phyloP scores from a whole-genome alignment of 2,797 vertebrate species.

The Gadopsis bispinosus region DNA sequence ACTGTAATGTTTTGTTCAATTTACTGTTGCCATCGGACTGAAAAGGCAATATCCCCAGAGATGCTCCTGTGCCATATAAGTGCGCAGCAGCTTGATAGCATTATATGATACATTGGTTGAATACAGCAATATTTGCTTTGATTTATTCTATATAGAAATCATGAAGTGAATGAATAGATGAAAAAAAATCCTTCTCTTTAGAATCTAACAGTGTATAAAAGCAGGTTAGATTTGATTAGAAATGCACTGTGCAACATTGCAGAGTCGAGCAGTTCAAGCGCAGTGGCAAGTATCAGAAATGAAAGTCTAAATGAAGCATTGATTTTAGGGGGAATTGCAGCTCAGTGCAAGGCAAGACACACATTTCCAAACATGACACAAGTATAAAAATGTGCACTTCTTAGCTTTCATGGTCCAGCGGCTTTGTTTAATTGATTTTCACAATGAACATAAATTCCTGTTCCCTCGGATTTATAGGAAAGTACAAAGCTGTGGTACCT shows the following conservation, averaged over 20 bases:
- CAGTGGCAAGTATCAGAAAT: slow-evolving; percentile 35
- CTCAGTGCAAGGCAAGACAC: slow-evolving; percentile 32
- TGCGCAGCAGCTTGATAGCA: slow-evolving; percentile 4
- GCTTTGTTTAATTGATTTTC: slow-evolving; percentile 73
- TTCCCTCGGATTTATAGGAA: slow-evolving; percentile 32
- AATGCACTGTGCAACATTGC: slow-evolving; percentile 35
- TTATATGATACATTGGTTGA: slow-evolving; percentile 10
- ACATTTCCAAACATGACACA: slow-evolving; percentile 35
- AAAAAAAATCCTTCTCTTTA: neutral
- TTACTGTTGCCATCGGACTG: slow-evolving; percentile 33
- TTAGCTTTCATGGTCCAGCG: slow-evolving; percentile 42
- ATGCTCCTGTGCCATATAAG: slow-evolving; percentile 1
- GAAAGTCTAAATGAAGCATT: slow-evolving; percentile 48
- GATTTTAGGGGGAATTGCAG: slow-evolving; percentile 32
- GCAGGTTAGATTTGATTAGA: slow-evolving; percentile 41
- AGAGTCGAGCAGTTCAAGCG: slow-evolving; percentile 10
- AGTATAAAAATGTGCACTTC: slow-evolving; percentile 39
- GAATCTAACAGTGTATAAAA: slow-evolving; percentile 16
- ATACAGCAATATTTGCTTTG: slow-evolving; percentile 26
- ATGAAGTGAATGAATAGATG: slow-evolving; percentile 11
- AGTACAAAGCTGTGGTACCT: slow-evolving; percentile 9
- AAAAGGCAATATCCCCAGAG: slow-evolving; percentile 43
- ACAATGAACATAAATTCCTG: slow-evolving; percentile 39
- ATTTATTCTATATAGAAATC: slow-evolving; percentile 24
- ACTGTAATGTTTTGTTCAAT: slow-evolving; percentile 46